Evolutionary conservation across 37 sponge, comb jelly and placozoan species (phyloP).

Genomic region (Halichondria panicea): DNA sequence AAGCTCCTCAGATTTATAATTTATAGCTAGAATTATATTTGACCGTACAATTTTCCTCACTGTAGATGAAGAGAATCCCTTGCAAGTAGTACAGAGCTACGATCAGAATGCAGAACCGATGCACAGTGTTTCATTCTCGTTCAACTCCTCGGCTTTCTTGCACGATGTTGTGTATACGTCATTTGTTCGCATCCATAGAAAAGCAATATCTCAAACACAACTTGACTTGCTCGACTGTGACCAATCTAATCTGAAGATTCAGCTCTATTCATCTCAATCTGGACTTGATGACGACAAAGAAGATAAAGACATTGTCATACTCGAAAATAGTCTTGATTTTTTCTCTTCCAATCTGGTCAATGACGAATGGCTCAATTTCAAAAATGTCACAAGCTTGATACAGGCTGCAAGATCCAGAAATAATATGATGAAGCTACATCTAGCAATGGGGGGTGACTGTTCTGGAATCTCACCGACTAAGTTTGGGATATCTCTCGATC

Average conservation of each 20-base stretch:
- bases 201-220: no score
- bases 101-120: neutral
- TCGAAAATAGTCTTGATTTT: neutral
- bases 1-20: no score
- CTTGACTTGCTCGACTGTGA: no score
- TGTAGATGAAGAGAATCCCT: neutral
- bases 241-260: neutral
- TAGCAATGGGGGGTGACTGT: slow-evolving; percentile 12
- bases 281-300: neutral
- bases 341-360: neutral
- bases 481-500: slow-evolving; percentile 9
- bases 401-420: neutral
- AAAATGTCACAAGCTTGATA: slow-evolving; percentile 12
- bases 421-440: neutral
- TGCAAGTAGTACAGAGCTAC: slow-evolving; percentile 10
- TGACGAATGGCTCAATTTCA: slow-evolving; percentile 14
- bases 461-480: slow-evolving; percentile 1
- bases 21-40: no score
- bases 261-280: slow-evolving; percentile 21
- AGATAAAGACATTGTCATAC: neutral
- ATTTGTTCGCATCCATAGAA: slow-evolving; percentile 19
- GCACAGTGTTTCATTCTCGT: neutral
- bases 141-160: no score
- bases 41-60: no score
- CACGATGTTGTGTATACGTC: no score